Base-by-base conservation (phyloP, 2,888 invertebrate species). In the Unio delphinus region DNA sequence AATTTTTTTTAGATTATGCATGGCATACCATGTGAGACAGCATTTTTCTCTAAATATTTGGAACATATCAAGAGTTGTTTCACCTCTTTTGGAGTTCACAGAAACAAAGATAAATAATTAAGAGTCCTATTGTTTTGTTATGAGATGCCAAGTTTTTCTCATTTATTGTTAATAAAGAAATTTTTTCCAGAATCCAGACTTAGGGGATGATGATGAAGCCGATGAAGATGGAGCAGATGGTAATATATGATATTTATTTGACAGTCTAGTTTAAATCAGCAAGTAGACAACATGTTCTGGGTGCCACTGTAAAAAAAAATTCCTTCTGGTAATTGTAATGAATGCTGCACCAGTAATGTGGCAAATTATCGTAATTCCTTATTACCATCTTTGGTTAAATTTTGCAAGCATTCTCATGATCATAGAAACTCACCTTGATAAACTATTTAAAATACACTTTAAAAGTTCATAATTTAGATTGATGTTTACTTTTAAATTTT, bases 181-280 rank as follows among this genome's bases (percentile, higher is more conserved):
- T 17, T 34, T 34, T 34, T 34, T 34, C 45, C 15, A 87, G 82
- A 85, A 84, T 72, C 88, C 89, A 55, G 88, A 88, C 69, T 81
- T 79, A 62, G 85, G 84, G 7, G 88, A 86, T 54, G 82, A 83
- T n/a, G 86, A 84, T 4, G 79, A 79, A n/a, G 76, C 75, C 20
- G 78, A 74, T 34, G 66, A 65, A 28, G 80, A 77, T n/a, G 76
- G 67, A 4, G 70, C 55, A 26, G 74, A 75, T 23, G 65, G 70
- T 69, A 71, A 54, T 59, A 65, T 63, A 55, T n/a, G 17, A n/a
- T 15, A 45, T 59, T 60, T 60, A 3, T 61, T 17, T 26, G 34
- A n/a, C 5, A n/a, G 69, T 73, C 55, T 64, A 61, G 30, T n/a
- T 63, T 1, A 23, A 28, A n/a, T 65, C 4, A 34, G 28, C 17